phyloP scores from a whole-genome alignment of 2,888 invertebrate species.

The Temnothorax ravouxi region DNA sequence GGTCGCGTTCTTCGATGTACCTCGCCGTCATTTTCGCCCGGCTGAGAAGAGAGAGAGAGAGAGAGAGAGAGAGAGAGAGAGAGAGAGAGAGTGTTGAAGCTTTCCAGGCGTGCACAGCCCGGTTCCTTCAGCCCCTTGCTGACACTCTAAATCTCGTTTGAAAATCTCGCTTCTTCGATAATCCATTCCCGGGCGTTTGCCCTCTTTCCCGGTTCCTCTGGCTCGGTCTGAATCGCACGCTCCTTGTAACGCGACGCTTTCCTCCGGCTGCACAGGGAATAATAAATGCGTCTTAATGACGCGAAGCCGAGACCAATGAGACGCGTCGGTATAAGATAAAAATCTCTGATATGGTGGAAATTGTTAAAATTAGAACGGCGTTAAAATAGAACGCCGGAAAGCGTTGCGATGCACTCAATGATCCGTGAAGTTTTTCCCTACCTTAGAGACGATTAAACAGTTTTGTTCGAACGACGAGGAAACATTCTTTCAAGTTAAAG shows the following conservation, averaged over 20 bases:
- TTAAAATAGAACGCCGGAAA: not conserved
- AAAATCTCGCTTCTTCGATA: constrained; percentile 57
- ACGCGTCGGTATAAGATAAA: constrained; percentile 27
- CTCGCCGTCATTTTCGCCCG: constrained; percentile 48
- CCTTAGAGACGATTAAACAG: not conserved
- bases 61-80: constrained; percentile 25
- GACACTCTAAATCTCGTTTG: constrained; percentile 58
- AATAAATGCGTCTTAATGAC: constrained; percentile 58
- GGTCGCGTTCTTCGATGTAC: constrained; percentile 48
- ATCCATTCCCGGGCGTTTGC: constrained; percentile 51
- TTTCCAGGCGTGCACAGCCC: constrained; percentile 39
- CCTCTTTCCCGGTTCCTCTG: not conserved
- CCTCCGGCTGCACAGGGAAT: constrained; percentile 36
- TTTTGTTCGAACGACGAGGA: not conserved
- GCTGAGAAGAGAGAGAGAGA: not conserved
- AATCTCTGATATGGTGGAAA: constrained; percentile 13
- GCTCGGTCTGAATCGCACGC: constrained; percentile 26
- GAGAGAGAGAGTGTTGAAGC: constrained; percentile 25
- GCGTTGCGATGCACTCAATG: constrained; percentile 1
- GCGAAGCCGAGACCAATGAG: constrained; percentile 46
- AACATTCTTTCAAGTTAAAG: not conserved
- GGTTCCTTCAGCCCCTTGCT: constrained; percentile 49
- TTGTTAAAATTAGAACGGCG: not conserved
- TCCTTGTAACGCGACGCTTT: constrained; percentile 13
- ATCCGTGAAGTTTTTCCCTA: not conserved